These are phyloP conservation scores for Leptinotarsa rubiginosa DNA, from an alignment of 2,888 invertebrate genomes.

Conservation along the genomic window DNA sequence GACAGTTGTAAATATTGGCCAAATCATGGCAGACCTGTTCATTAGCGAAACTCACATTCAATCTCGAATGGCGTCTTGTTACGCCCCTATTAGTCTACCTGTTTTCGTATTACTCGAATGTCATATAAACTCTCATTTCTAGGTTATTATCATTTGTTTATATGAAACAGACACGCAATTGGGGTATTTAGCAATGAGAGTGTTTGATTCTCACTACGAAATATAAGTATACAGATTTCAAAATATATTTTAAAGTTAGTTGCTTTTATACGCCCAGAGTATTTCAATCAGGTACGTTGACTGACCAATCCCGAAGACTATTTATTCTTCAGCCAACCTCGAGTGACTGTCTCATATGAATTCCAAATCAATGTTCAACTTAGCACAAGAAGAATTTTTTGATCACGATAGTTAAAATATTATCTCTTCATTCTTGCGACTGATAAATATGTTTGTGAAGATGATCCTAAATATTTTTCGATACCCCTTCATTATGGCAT, in stretches of 20 bases:
- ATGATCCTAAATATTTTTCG: too few relatives aligned
- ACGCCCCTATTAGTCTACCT: constrained; percentile 64
- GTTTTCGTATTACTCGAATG: neutral
- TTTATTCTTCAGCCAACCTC: constrained; percentile 52
- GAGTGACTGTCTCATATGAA: constrained; percentile 52
- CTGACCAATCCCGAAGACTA: constrained; percentile 53
- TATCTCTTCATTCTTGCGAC: too few relatives aligned
- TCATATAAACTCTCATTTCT: neutral
- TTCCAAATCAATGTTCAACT: constrained; percentile 51
- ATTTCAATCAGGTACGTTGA: constrained; percentile 46
- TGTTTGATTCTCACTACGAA: too few relatives aligned
- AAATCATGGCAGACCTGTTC: constrained; percentile 65
- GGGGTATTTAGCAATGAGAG: neutral
- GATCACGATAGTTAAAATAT: too few relatives aligned
- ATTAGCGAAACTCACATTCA: constrained; percentile 65
- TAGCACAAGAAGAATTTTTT: constrained; percentile 40
- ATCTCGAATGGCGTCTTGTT: constrained; percentile 64
- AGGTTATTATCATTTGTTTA: neutral
- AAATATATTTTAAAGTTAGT: neutral
- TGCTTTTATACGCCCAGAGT: constrained; percentile 50
- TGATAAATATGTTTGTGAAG: too few relatives aligned
- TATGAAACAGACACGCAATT: neutral
- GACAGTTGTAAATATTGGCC: constrained; percentile 67
- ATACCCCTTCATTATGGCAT: too few relatives aligned
- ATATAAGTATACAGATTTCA: neutral